phyloP scores from a whole-genome alignment of 2,888 invertebrate genomes.

The Saturnia pavonia region DNA sequence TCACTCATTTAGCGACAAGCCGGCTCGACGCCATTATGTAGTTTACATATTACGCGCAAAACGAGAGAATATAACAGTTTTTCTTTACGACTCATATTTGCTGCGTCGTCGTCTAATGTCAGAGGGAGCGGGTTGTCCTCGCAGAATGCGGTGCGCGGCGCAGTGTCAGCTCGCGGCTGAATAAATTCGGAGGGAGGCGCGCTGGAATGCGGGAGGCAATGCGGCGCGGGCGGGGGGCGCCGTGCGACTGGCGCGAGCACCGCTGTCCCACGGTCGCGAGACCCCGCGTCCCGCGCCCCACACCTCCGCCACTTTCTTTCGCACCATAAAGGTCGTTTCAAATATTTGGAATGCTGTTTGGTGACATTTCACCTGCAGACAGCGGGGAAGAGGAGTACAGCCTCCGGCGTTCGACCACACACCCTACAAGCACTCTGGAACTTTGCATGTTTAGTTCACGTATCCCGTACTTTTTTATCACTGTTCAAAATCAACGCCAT shows the following conservation, averaged over 20 bases:
- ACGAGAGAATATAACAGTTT: background rate
- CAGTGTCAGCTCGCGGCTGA: slow-evolving; percentile 69
- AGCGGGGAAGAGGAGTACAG: slow-evolving; percentile 66
- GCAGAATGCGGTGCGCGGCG: slow-evolving; percentile 30
- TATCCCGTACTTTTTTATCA: background rate
- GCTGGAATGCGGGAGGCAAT: slow-evolving; percentile 75
- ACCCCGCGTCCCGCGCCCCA: slow-evolving; percentile 73
- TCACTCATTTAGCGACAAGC: background rate
- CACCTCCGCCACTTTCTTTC: slow-evolving; percentile 70
- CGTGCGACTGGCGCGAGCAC: slow-evolving; percentile 81
- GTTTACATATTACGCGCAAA: background rate
- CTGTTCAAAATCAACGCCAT: background rate
- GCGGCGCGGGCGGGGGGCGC: slow-evolving; percentile 66
- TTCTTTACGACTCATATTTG: background rate
- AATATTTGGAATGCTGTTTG: slow-evolving; percentile 81
- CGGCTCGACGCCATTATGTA: background rate
- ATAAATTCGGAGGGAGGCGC: slow-evolving; percentile 79
- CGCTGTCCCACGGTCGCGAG: slow-evolving; percentile 86
- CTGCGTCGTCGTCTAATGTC: background rate
- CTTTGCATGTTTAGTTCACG: slow-evolving; percentile 11
- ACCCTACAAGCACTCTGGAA: slow-evolving; percentile 42
- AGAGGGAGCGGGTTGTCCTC: slow-evolving; percentile 25
- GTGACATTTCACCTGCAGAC: slow-evolving; percentile 79
- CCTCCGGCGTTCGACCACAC: slow-evolving; percentile 61
- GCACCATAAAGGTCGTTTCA: slow-evolving; percentile 82